phyloP scores from a whole-genome alignment of 23 tunicate species.

The Phallusia fumigata region DNA sequence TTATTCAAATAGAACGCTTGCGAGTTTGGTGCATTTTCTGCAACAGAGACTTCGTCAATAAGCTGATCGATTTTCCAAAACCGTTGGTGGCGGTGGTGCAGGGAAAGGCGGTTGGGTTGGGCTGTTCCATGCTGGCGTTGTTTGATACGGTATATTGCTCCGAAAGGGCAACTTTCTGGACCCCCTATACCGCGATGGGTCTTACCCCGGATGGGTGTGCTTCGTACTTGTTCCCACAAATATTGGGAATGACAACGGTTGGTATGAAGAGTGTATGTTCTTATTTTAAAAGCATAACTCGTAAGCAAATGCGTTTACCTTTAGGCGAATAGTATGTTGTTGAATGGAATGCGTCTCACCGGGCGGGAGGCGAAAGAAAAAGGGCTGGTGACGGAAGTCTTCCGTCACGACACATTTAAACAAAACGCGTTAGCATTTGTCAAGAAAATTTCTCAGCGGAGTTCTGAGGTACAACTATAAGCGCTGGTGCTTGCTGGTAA shows the following conservation, averaged over 20 bases:
- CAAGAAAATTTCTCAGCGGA: slow-evolving; percentile 28
- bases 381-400: slow-evolving; percentile 81
- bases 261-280: neutral
- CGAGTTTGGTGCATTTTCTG: no score
- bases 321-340: slow-evolving; percentile 49
- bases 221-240: slow-evolving; percentile 65
- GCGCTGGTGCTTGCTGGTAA: neutral
- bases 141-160: slow-evolving; percentile 89
- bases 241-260: slow-evolving; percentile 55
- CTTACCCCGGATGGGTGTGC: slow-evolving; percentile 81
- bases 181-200: slow-evolving; percentile 77
- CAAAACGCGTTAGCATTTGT: slow-evolving; percentile 47
- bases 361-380: slow-evolving; percentile 60
- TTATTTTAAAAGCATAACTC: neutral
- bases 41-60: slow-evolving; percentile 65
- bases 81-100: slow-evolving; percentile 69
- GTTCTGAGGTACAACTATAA: slow-evolving; percentile 31
- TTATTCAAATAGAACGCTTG: no score
- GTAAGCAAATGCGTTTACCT: neutral
- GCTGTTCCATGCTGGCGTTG: slow-evolving; percentile 69
- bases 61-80: slow-evolving; percentile 71
- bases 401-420: slow-evolving; percentile 54
- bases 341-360: slow-evolving; percentile 53
- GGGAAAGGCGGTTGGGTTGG: slow-evolving; percentile 78
- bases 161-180: slow-evolving; percentile 65